Evolutionary conservation across 2,113 vertebrate species (phyloP).

Genomic region (Puntigrus tetrazona): DNA sequence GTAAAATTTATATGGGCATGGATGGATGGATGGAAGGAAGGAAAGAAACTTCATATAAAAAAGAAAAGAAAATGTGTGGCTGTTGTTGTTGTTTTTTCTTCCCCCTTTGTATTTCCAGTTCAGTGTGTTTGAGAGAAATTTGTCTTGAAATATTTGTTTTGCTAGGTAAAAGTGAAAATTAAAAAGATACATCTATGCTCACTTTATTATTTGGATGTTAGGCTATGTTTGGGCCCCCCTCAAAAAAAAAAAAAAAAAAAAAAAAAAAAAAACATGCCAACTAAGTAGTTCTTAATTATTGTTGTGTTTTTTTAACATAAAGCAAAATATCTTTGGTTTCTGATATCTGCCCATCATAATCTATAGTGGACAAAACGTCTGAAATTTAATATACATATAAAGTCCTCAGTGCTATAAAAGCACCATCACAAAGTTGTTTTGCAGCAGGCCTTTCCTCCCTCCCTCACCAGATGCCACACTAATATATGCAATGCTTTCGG

Average conservation of each 20-base stretch:
- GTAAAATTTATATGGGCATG: not conserved
- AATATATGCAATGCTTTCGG: not conserved
- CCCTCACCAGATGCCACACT: not conserved
- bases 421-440: not conserved
- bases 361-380: not conserved
- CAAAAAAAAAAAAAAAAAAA: too few relatives aligned
- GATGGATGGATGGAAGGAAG: not conserved
- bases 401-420: not conserved
- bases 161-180: conserved; percentile 14
- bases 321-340: not conserved
- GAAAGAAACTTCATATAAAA: not conserved
- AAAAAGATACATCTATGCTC: not conserved
- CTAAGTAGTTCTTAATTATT: not conserved
- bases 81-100: not conserved
- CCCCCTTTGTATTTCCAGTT: not conserved
- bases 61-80: not conserved
- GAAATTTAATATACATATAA: not conserved
- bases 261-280: too few relatives aligned
- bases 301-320: not conserved
- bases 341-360: not conserved
- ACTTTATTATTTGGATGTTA: too few relatives aligned
- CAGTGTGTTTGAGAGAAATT: not conserved
- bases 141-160: not conserved
- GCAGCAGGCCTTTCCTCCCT: not conserved
- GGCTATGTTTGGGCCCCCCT: too few relatives aligned